Percentiles rank a stretch among this genome's conserved stretches.
Conservation (phyloP, 2,888 invertebrate genomes). For the Sisyra nigra region DNA sequence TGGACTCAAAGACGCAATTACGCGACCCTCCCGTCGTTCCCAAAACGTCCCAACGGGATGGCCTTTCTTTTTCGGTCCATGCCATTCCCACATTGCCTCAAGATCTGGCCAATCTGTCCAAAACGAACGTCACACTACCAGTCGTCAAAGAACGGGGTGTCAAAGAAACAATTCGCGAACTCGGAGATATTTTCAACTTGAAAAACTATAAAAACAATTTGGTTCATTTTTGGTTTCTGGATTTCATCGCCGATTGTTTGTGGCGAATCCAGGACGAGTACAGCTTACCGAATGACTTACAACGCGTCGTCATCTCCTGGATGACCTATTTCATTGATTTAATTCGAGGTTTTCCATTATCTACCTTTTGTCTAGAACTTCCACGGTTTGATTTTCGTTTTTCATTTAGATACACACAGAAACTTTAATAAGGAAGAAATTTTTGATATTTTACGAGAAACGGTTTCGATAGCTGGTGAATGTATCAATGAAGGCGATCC, state of each 20-base stretch:
- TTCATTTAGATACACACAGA: constrained; percentile 17
- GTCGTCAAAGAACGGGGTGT: constrained; percentile 21
- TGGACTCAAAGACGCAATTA: too few species aligned
- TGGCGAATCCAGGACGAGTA: constrained; percentile 26
- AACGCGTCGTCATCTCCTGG: constrained; percentile 24
- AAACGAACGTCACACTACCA: constrained; percentile 17
- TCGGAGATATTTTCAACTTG: constrained; percentile 20
- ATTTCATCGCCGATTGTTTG: constrained; percentile 24
- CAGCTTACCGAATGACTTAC: constrained; percentile 19
- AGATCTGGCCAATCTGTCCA: neutral
- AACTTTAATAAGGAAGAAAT: constrained; percentile 20
- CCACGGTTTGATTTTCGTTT: too few species aligned
- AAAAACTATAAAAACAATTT: constrained; percentile 19
- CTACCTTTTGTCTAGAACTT: neutral
- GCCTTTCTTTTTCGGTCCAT: neutral
- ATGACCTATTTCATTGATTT: constrained; percentile 22
- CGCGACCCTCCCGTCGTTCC: too few species aligned
- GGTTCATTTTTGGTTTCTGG: constrained; percentile 27
- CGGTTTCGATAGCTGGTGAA: constrained; percentile 20
- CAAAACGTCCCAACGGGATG: too few species aligned
- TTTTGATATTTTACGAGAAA: constrained; percentile 22
- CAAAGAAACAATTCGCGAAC: constrained; percentile 17
- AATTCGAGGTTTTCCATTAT: constrained; percentile 18
- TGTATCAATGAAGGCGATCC: constrained; percentile 18
- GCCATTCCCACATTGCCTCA: neutral